Evolutionary conservation across 2,113 vertebrate species (phyloP), one percentile per base, ranked within the genome.

Genomic region (Vidua macroura): DNA sequence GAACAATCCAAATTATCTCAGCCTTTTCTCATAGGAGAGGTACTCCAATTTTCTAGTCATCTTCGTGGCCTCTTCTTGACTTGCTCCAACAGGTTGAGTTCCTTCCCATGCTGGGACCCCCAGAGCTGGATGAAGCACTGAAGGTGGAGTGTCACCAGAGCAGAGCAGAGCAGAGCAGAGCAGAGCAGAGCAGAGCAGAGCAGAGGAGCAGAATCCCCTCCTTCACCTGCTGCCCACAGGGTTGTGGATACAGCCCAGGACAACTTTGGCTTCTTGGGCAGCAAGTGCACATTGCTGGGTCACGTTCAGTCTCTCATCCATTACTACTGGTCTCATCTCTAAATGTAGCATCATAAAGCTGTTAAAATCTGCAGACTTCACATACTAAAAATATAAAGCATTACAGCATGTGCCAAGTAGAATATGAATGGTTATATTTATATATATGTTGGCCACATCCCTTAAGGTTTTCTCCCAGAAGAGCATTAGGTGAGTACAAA

Each of bases 191-290:
- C 39, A 69, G 39, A 69, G 33, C 27, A 44, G 69, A 46, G 52
- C 30, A 75, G 16, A n/a, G 28, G 17, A 17, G 10, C 13, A 68
- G n/a, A 35, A 68, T 41, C 13, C 6, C 53, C 39, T 41, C n/a
- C n/a, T 2, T 60, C 11, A 30, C 11, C n/a, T 41, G 39, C 24
- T 82, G 39, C 23, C 7, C 13, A 41, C 2, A 0, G 14, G 18
- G 28, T 30, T 68, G 41, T 35, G 28, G 30, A 18, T 48, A 30
- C 53, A 60, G 53, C 28, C 77, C 69, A 46, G 60, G 53, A 39
- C 39, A 53, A 6, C 1, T 21, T 41, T 83, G 30, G 12, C 14
- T 55, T 55, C n/a, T 30, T 60, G 55, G 24, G 25, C 63, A 49
- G 21, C 21, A 52, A 62, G 21, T 9, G 19, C 15, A 41, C 30